Base-by-base conservation (phyloP, 1,140 invertebrate genomes). In the Tribolium castaneum region DNA sequence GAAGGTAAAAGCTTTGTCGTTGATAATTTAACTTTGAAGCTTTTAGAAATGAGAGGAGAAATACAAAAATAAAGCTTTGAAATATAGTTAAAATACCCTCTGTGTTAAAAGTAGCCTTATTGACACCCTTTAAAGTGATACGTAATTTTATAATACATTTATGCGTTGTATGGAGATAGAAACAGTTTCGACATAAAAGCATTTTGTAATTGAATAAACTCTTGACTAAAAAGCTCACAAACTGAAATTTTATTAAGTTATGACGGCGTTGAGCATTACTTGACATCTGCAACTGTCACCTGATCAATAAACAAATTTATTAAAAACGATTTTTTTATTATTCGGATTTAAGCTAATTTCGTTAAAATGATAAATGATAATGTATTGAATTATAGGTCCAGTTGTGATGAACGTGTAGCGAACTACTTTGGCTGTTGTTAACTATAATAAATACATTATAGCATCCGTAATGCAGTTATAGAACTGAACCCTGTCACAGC, bases 71-170 rank as follows among this genome's bases (percentile, higher is more conserved):
- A 82, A 34, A 79, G 70, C 59, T 75, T 70, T 71, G 45, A 77
- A 77, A 77, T 59, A 62, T 79, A 81, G 80, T 59, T 66, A 81
- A 79, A 75, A 77, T 83, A 81, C 70, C 22, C 76, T 72, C 75
- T 62, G 76, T 66, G 78, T 81, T 78, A 82, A 83, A 83, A 83
- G 81, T 83, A 59, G 76, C 78, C 77, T 82, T 82, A 80, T 78
- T 62, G 77, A 62, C 80, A 74, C 78, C 82, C 78, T 81, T 78
- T 80, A 78, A 80, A 80, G 78, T 76, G 76, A 80, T 79, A 80
- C 76, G 50, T 82, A 82, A 83, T 83, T 81, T 82, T 80, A 82
- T 83, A 83, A 83, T 82, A 80, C 70, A 80, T 83, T 82, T 82
- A 83, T 77, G 52, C 77, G 77, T 82, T 82, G 79, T 80, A 82